These are phyloP conservation scores for Pionites leucogaster DNA, from an alignment of 2,113 vertebrate genomes.

Conservation along the genomic window DNA sequence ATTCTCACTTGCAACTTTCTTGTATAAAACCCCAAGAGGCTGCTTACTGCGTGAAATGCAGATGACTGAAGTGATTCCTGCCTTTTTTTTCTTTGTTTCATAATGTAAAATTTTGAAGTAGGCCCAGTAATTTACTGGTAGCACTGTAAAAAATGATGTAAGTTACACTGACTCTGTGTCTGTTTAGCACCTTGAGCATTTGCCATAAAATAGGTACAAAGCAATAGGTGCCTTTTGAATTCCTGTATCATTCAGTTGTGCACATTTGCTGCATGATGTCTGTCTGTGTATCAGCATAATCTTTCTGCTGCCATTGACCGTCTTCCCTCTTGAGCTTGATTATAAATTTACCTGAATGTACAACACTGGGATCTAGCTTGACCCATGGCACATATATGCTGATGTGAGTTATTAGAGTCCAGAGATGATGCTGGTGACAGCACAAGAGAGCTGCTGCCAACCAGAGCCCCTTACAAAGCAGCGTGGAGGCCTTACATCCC, in stretches of 20 bases:
- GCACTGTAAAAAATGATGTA: background rate
- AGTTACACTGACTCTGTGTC: background rate
- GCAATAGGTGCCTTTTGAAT: background rate
- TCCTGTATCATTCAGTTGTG: background rate
- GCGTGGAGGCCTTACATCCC: background rate
- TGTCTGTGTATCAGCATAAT: background rate
- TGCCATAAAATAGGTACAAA: background rate
- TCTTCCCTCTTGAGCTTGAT: background rate
- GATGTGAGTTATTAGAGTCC: background rate
- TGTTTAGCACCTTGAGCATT: background rate
- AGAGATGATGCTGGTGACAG: background rate
- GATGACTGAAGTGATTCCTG: background rate
- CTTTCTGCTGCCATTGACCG: background rate
- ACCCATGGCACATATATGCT: background rate
- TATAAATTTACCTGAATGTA: background rate
- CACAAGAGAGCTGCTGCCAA: background rate
- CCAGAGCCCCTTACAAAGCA: background rate
- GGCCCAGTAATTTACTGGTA: background rate
- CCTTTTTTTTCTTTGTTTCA: background rate
- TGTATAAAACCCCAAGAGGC: background rate
- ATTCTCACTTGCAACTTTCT: background rate
- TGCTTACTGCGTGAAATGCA: background rate
- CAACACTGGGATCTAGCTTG: background rate
- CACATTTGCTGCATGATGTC: background rate
- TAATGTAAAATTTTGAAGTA: background rate